phyloP scores from a whole-genome alignment of 2,888 invertebrate genomes.

The Drosophila longiperda region DNA sequence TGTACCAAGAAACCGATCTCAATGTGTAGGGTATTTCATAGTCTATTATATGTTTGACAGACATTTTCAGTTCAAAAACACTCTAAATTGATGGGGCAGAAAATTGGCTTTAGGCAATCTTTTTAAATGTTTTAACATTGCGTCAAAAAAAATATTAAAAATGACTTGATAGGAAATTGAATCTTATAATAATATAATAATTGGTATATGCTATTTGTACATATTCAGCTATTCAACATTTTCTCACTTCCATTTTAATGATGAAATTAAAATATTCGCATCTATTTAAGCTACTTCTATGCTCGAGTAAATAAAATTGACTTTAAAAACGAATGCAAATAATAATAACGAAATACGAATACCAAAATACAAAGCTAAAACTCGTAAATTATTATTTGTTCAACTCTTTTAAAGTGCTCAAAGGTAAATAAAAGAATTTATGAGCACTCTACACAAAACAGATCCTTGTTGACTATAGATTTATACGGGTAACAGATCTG shows the following conservation, averaged over 20 bases:
- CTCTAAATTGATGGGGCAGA: background rate
- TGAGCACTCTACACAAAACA: slow-evolving; percentile 20
- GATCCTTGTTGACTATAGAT: slow-evolving; percentile 6
- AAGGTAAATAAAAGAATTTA: slow-evolving; percentile 34
- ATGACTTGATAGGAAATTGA: background rate
- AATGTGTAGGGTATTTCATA: background rate
- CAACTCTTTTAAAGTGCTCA: slow-evolving; percentile 4
- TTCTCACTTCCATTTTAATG: too few species aligned
- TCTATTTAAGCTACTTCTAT: too few species aligned
- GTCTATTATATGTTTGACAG: background rate
- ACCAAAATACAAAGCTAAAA: slow-evolving; percentile 3
- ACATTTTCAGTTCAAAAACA: background rate
- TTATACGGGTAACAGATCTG: slow-evolving; percentile 19
- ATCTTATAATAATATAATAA: background rate
- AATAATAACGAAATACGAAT: slow-evolving; percentile 11
- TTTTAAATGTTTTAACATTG: background rate
- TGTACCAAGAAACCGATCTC: background rate
- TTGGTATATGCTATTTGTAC: too few species aligned
- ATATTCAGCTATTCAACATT: too few species aligned
- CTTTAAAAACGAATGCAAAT: slow-evolving; percentile 22
- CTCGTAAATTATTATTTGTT: background rate
- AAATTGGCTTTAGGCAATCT: background rate
- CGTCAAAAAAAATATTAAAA: background rate
- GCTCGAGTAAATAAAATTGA: slow-evolving; percentile 2
- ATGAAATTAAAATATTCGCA: background rate